A percentile compares a stretch with the other conserved stretches of the same genome.
Conservation (phyloP, 2,888 invertebrate genomes). For the Lissocephala sabroskyi region DNA sequence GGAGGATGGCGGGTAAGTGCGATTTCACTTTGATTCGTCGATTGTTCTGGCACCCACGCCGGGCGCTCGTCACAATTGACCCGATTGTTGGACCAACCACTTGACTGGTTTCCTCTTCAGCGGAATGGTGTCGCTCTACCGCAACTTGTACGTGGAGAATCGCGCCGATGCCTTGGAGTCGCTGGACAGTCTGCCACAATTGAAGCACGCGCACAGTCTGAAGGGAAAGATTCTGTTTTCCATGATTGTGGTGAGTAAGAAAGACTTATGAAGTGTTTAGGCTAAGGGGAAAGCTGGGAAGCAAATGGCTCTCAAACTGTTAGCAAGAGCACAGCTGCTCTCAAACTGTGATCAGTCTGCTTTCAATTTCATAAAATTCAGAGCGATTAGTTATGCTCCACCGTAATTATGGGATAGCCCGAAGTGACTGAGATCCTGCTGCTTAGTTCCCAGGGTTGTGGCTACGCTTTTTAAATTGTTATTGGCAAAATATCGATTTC, state of each 20-base stretch:
- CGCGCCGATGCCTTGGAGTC: slow-evolving; percentile 90
- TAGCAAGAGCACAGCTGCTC: neutral
- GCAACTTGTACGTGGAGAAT: slow-evolving; percentile 87
- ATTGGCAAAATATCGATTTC: slow-evolving; percentile 54
- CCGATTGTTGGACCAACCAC: slow-evolving; percentile 8
- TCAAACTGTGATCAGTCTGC: slow-evolving; percentile 6
- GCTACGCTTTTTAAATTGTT: slow-evolving; percentile 15
- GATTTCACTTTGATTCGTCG: neutral
- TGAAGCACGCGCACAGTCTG: slow-evolving; percentile 88
- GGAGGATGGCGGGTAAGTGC: slow-evolving; percentile 69
- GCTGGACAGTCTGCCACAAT: slow-evolving; percentile 84
- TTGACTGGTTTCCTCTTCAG: slow-evolving; percentile 56
- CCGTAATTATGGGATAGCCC: too few relatives aligned
- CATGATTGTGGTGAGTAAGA: slow-evolving; percentile 94
- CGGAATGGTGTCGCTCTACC: slow-evolving; percentile 85
- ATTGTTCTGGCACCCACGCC: neutral
- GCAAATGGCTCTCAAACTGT: too few relatives aligned
- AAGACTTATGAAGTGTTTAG: too few relatives aligned
- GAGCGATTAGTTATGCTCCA: too few relatives aligned
- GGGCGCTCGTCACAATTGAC: slow-evolving; percentile 30
- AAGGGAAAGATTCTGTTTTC: slow-evolving; percentile 97
- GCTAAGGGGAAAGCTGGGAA: too few relatives aligned
- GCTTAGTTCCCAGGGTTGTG: too few relatives aligned
- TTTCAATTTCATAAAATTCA: slow-evolving; percentile 7
- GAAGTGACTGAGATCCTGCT: too few relatives aligned